Evolutionary conservation across 2,888 invertebrate genomes (phyloP).

Genomic region (Ctenicera cuprea): DNA sequence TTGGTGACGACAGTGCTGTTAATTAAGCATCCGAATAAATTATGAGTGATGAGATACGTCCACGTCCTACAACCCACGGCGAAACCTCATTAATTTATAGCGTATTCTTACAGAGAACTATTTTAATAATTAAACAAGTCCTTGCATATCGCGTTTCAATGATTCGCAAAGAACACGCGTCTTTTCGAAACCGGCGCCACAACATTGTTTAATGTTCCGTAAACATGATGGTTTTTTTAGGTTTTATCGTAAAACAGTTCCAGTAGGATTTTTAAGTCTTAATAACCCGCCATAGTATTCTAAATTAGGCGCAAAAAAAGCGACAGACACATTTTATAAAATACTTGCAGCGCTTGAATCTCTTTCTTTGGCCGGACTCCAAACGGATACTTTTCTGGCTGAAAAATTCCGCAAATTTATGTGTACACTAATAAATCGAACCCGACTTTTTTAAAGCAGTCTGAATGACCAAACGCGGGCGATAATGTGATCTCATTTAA

Average conservation of each 20-base stretch:
- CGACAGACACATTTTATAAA: slow-evolving; percentile 14
- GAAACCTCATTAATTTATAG: slow-evolving; percentile 30
- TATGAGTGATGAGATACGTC: slow-evolving; percentile 35
- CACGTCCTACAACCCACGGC: slow-evolving; percentile 21
- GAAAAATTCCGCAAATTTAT: slow-evolving; percentile 13
- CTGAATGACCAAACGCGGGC: neutral
- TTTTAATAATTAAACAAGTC: slow-evolving; percentile 42
- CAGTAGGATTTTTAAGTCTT: slow-evolving; percentile 58
- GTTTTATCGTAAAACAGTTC: slow-evolving; percentile 53
- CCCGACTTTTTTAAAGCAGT: neutral
- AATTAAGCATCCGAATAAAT: slow-evolving; percentile 43
- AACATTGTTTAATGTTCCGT: slow-evolving; percentile 60
- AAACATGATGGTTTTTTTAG: slow-evolving; percentile 59
- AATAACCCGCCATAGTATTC: slow-evolving; percentile 43
- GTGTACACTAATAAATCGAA: slow-evolving; percentile 18
- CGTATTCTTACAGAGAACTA: slow-evolving; percentile 21
- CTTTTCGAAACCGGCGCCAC: slow-evolving; percentile 59
- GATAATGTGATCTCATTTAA: slow-evolving; percentile 21
- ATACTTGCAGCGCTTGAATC: neutral
- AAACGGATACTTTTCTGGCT: slow-evolving; percentile 15
- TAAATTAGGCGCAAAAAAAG: slow-evolving; percentile 31
- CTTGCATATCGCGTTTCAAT: slow-evolving; percentile 6
- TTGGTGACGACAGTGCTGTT: slow-evolving; percentile 36
- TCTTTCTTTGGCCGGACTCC: slow-evolving; percentile 18
- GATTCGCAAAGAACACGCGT: slow-evolving; percentile 20